phyloP scores from a whole-genome alignment of 2,113 vertebrate species.

The Hemichromis elongatus region DNA sequence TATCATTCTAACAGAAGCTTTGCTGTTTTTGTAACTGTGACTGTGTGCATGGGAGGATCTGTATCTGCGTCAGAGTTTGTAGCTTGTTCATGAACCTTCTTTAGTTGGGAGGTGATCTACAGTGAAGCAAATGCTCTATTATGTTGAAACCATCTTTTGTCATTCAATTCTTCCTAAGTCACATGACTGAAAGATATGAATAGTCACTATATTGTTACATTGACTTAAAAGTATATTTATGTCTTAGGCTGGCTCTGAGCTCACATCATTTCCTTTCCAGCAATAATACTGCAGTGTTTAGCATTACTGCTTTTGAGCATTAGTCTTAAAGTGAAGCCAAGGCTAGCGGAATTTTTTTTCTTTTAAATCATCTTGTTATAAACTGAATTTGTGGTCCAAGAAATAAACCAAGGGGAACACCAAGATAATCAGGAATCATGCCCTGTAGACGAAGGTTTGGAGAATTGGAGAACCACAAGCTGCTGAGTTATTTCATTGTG shows the following conservation, averaged over 20 bases:
- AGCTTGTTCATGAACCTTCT: not conserved
- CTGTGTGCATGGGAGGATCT: not conserved
- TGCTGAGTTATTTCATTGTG: not conserved
- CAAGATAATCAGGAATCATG: not conserved
- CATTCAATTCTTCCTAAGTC: not conserved
- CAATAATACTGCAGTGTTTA: not conserved
- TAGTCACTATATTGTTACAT: not conserved
- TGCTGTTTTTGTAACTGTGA: not conserved
- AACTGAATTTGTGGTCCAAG: not conserved
- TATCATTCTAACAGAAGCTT: not conserved
- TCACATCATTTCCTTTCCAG: not conserved
- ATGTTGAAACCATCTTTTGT: not conserved
- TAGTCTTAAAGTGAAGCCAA: not conserved
- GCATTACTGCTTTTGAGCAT: not conserved
- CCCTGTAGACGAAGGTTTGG: not conserved
- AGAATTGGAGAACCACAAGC: not conserved
- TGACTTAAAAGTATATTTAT: not conserved
- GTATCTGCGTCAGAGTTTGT: not conserved
- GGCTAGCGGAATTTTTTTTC: not conserved
- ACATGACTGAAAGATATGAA: not conserved
- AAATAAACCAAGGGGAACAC: not conserved
- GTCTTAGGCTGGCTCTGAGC: not conserved
- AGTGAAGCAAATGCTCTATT: not conserved
- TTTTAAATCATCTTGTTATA: not conserved
- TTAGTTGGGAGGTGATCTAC: not conserved